These are phyloP conservation scores for Drosophila subobscura DNA, from an alignment of 1,140 invertebrate genomes.

Conservation along the genomic window DNA sequence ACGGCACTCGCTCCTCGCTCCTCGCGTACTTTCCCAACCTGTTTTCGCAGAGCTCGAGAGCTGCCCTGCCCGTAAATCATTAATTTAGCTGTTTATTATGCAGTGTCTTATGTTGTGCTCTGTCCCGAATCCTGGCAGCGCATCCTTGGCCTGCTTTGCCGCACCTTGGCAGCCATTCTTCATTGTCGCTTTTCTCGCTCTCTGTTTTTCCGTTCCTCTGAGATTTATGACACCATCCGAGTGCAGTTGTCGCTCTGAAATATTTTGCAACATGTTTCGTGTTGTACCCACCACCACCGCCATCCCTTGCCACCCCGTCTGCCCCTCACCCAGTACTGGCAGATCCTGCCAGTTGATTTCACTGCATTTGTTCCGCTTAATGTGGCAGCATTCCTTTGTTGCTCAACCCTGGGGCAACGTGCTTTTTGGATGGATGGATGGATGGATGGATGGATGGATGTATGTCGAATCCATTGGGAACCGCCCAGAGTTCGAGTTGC, in stretches of 20 bases:
- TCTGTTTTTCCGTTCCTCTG: conserved; percentile 23
- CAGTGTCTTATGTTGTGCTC: conserved; percentile 25
- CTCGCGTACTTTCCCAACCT: conserved; percentile 74
- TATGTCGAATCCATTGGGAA: conserved; percentile 44
- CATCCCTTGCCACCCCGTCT: conserved; percentile 16
- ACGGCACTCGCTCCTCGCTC: conserved; percentile 5
- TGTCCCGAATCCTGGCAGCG: conserved; percentile 31
- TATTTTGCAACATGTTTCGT: conserved; percentile 75
- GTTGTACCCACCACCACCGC: conserved; percentile 50
- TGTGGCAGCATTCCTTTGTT: conserved; percentile 60
- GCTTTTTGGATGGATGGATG: conserved; percentile 43
- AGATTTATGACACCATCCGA: conserved; percentile 73
- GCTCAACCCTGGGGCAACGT: conserved; percentile 51
- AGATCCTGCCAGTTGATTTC: conserved; percentile 52
- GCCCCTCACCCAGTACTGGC: conserved; percentile 27
- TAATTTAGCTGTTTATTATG: conserved; percentile 71
- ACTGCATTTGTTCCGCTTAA: conserved; percentile 72
- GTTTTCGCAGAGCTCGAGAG: conserved; percentile 19
- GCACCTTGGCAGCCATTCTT: conserved; percentile 44
- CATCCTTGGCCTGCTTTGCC: conserved; percentile 46
- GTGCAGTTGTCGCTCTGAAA: conserved; percentile 60
- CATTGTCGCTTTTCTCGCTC: conserved; percentile 23
- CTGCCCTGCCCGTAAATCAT: conserved; percentile 61
- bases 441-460: conserved; percentile 41
- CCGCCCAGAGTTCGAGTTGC: conserved; percentile 37